Evolutionary conservation across 2,888 invertebrate genomes (phyloP), one percentile per base, ranked within the genome.

Genomic region (Andrena trimmerana): DNA sequence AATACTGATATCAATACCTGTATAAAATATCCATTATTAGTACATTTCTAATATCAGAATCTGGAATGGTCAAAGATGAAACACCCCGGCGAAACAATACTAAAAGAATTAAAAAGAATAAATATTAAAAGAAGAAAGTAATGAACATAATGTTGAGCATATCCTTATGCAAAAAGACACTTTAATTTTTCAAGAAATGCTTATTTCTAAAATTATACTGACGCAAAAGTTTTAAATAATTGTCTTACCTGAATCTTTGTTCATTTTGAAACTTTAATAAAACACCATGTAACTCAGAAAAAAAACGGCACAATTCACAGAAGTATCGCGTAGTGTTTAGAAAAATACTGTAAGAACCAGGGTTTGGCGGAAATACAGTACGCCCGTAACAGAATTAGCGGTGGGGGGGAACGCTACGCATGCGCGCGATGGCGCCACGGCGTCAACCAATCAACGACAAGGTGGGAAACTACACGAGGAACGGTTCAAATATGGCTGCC

Each of bases 41-140:
- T n/a, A 52, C 5, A 52, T 52, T 52, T 52, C 52, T 52, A 52
- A 52, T 52, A 52, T n/a, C n/a, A 52, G 16, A n/a, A n/a, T n/a
- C 16, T 2, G n/a, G 2, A 36, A 2, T 2, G 36, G 10, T 10
- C 36, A 10, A 36, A 36, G 33, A 33, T 2, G 7, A 33, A 33
- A 33, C 8, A 33, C 8, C 8, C 8, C 8, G 33, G 33, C 33
- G 0, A 2, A n/a, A 52, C 52, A 2, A 52, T 7, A 52, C 36
- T n/a, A 52, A 5, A 52, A 52, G 0, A 52, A 52, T 52, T 52
- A 1, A n/a, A 52, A 52, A 6, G 50, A 50, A n/a, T 50, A 50
- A 50, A n/a, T 50, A n/a, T 50, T 50, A 50, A 50, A 50, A 52
- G 20, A 52, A n/a, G 20, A 52, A n/a, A 16, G 6, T n/a, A 52